A percentile compares a stretch with the other conserved stretches of the same genome.
phyloP scores from a whole-genome alignment of 2,888 invertebrate genomes.

The Stenodema calcarata region DNA sequence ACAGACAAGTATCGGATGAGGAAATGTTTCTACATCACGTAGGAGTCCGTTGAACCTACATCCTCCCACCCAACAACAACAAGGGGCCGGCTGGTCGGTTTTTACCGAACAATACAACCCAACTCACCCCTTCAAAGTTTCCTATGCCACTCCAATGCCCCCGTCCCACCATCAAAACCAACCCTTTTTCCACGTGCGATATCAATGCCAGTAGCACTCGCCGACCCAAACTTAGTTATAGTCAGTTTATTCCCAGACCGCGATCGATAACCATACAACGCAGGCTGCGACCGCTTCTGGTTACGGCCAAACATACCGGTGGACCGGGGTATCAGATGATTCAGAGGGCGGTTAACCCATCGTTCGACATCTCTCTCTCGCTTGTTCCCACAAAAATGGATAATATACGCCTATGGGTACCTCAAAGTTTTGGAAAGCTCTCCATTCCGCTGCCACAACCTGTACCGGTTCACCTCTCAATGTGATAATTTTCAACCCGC shows the following conservation, averaged over 20 bases:
- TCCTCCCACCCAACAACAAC: neutral
- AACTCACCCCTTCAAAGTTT: slow-evolving; percentile 4
- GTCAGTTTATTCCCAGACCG: slow-evolving; percentile 36
- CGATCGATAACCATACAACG: slow-evolving; percentile 44
- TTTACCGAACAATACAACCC: slow-evolving; percentile 19
- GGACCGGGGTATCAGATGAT: slow-evolving; percentile 26
- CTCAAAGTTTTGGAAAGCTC: neutral
- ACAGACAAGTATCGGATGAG: neutral
- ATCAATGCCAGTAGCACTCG: slow-evolving; percentile 19
- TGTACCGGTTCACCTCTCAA: too few species aligned
- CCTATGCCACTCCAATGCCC: neutral
- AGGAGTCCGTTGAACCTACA: neutral
- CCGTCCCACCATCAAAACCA: neutral
- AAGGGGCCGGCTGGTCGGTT: neutral
- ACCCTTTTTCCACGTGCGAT: slow-evolving; percentile 20
- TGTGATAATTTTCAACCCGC: too few species aligned
- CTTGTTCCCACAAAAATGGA: neutral
- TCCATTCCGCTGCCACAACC: neutral
- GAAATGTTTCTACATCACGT: neutral
- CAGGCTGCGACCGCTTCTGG: slow-evolving; percentile 33
- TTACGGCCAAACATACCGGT: slow-evolving; percentile 22
- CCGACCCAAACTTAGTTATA: slow-evolving; percentile 39
- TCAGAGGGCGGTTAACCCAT: slow-evolving; percentile 24
- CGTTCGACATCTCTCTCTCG: slow-evolving; percentile 16
- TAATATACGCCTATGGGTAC: neutral